Evolutionary conservation across 2,888 invertebrate genomes (phyloP), one percentile per base, ranked within the genome.

Genomic region (Pomacea canaliculata): DNA sequence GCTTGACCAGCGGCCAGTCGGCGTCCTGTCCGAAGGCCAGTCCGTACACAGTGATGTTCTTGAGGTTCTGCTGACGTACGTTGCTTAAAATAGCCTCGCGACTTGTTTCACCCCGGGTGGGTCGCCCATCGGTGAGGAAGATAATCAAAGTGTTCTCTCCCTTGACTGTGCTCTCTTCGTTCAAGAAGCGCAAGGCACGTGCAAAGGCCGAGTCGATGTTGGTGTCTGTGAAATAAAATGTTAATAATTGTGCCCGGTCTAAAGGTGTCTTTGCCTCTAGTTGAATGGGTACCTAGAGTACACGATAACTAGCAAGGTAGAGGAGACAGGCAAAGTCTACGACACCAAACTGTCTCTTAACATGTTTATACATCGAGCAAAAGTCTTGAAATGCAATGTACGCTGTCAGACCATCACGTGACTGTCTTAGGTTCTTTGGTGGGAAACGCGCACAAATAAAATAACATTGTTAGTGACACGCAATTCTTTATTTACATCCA

Each of bases 91-190:
- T 91, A 27, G 77, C 71, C 5, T 81, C 80, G 2, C 83, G 80
- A 72, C 89, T 83, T 0, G 86, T 88, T 19, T 85, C 85, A 9
- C 91, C 91, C 0, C 85, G 82, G 0, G 91, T 91, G 13, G 91
- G 88, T 72, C 91, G 87, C 0, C 92, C 92, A 81, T 92, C 92
- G 1, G 91, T 92, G 59, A 92, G 85, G 78, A 92, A 90, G 56
- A 92, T 85, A 16, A 92, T 69, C 18, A 74, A 48, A 18, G 74
- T 60, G 74, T 69, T 74, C 60, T 74, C 68, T 60, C 74, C 74
- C 62, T 23, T 68, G 10, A 74, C 69, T 49, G 74, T 27, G 48
- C 12, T 23, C 19, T 74, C 74, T 9, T 62, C 62, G 62, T 69
- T 74, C 59, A 74, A 59, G 37, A 74, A 74, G 7, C 60, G 23